Base-by-base conservation (phyloP, 92 coral and sea anemone species). In the Paragorgia papillata region DNA sequence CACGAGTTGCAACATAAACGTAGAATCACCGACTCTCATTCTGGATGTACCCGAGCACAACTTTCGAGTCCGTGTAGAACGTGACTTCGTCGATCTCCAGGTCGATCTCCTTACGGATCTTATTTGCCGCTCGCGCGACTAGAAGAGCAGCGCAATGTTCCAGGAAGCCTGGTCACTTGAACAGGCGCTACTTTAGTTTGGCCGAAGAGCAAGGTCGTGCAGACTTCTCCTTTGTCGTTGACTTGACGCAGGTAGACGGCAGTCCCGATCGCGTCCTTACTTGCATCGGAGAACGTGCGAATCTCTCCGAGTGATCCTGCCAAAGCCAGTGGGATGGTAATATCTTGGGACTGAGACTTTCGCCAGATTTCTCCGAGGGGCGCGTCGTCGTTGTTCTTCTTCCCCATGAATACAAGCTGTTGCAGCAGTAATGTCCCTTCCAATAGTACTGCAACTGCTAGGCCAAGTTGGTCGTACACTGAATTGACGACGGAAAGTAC, bases 1-100 rank as follows among this genome's bases (percentile, higher is more conserved):
- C 89, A 5, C 85, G 40, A 76, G 80, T 85, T 1, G 89, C 89
- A 26, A 85, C 85, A 51, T 85, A 85, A 3, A 79, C 89, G n/a
- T 80, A 74, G 57, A 85, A 85, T 13, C 89, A 28, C 31, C 83
- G 76, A 49, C 66, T 67, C 18, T 86, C 84, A 43, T 86, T 86
- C 49, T 69, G 67, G 40, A 86, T 76, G 84, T 82, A 86, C 3
- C 90, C 86, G 20, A 86, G 75, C 37, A 86, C 76, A 7, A 81
- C 83, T 21, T 85, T 81, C 0, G 86, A 85, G 62, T 85, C 89
- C 18, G 89, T 81, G 80, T 81, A 75, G 50, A 44, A 81, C 48
- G 57, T 49, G 33, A 81, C 64, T 32, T 62, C 71, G 8, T 59
- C n/a, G n/a, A n/a, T n/a, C n/a, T n/a, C n/a, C 82, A 19, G 82